Conservation (phyloP, 1,140 invertebrate species). For the Cyphomyrmex costatus region DNA sequence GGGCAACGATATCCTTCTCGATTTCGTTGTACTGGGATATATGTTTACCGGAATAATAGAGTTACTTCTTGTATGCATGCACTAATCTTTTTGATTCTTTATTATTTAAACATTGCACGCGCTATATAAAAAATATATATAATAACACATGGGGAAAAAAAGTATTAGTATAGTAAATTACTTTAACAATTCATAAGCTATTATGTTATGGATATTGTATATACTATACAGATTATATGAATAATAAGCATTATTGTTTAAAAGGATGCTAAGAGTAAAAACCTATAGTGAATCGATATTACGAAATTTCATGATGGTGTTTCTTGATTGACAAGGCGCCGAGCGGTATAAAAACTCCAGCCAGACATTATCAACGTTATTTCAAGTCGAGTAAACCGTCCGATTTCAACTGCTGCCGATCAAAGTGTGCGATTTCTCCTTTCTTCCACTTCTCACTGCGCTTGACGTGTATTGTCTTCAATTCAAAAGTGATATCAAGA, state of each 20-base stretch:
- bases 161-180: not conserved
- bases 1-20: constrained; percentile 45
- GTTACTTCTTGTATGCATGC: not conserved
- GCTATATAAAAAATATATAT: not conserved
- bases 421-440: constrained; percentile 69
- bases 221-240: not conserved
- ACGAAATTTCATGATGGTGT: not conserved
- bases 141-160: not conserved
- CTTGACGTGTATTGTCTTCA: constrained; percentile 74
- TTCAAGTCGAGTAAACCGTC: constrained; percentile 69
- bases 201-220: not conserved
- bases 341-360: constrained; percentile 44
- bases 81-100: not conserved
- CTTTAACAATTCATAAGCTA: not conserved
- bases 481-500: constrained; percentile 74
- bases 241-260: not conserved
- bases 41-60: not conserved
- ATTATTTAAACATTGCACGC: constrained; percentile 29
- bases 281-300: constrained; percentile 52
- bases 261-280: not conserved
- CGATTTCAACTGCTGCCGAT: constrained; percentile 54
- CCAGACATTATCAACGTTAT: constrained; percentile 48
- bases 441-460: constrained; percentile 64
- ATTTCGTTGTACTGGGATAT: constrained; percentile 35
- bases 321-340: not conserved